These are phyloP conservation scores for Cyrtorhinus lividipennis DNA, from an alignment of 1,140 invertebrate genomes.

Conservation along the genomic window DNA sequence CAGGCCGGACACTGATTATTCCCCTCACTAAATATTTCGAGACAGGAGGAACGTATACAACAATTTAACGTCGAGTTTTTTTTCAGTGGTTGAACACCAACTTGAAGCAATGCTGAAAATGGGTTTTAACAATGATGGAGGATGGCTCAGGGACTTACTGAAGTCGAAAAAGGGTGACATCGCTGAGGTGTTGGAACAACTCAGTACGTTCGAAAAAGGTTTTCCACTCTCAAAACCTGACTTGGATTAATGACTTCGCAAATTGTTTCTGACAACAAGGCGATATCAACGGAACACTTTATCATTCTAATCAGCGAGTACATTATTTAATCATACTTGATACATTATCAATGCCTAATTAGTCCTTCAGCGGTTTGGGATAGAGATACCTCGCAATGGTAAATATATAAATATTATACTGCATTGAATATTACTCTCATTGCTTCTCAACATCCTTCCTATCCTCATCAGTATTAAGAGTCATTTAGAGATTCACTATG, in stretches of 20 bases:
- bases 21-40: background rate
- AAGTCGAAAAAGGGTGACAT: background rate
- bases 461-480: no score
- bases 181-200: background rate
- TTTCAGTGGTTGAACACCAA: background rate
- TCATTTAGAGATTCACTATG: no score
- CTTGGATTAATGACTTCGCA: background rate
- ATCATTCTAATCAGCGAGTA: no score
- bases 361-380: no score
- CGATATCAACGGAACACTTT: no score
- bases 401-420: no score
- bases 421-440: no score
- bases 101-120: constrained; percentile 2
- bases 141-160: constrained; percentile 3
- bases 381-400: no score
- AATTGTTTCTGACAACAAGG: no score
- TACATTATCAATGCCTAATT: no score
- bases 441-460: no score
- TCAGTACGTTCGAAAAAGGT: background rate
- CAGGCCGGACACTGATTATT: background rate
- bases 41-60: background rate
- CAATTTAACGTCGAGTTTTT: background rate
- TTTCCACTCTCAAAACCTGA: background rate
- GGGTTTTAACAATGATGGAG: constrained; percentile 11
- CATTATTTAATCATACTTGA: no score